These are phyloP conservation scores for Aspidapion aeneum DNA, from an alignment of 2,888 invertebrate genomes.

Conservation along the genomic window DNA sequence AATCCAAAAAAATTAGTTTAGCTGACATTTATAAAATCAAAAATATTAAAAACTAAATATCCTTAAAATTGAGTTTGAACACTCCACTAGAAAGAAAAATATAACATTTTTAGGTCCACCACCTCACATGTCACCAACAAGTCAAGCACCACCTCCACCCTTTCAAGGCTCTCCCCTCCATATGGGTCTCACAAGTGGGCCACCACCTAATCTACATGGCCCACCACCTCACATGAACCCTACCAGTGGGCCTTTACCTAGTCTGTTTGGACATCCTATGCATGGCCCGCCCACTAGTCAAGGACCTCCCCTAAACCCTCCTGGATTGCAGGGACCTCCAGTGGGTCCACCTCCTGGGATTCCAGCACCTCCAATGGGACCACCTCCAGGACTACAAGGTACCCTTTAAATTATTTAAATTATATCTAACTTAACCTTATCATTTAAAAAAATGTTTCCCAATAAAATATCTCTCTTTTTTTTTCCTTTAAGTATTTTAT, in stretches of 20 bases:
- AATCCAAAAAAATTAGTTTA: too few species aligned
- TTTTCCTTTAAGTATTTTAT: too few species aligned
- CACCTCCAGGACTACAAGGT: background rate
- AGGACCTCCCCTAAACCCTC: background rate
- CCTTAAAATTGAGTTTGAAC: too few species aligned
- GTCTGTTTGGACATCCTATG: conserved; percentile 7
- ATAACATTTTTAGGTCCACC: background rate
- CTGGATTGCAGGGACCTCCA: conserved; percentile 5
- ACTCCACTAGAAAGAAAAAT: too few species aligned
- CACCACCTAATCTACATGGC: background rate
- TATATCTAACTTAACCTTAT: too few species aligned
- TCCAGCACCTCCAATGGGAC: conserved; percentile 1
- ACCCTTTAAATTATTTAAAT: background rate
- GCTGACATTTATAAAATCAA: too few species aligned
- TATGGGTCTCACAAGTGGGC: too few species aligned
- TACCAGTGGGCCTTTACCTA: conserved; percentile 5
- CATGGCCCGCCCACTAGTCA: background rate
- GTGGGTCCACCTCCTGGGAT: background rate
- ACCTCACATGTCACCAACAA: background rate
- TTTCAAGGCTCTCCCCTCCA: conserved; percentile 3
- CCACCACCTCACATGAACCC: background rate
- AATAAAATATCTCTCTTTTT: too few species aligned
- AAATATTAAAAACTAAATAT: too few species aligned
- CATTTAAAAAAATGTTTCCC: too few species aligned
- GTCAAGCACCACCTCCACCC: conserved; percentile 5